phyloP scores from a whole-genome alignment of 2,113 vertebrate genomes.

The Sarotherodon lohbergeri region DNA sequence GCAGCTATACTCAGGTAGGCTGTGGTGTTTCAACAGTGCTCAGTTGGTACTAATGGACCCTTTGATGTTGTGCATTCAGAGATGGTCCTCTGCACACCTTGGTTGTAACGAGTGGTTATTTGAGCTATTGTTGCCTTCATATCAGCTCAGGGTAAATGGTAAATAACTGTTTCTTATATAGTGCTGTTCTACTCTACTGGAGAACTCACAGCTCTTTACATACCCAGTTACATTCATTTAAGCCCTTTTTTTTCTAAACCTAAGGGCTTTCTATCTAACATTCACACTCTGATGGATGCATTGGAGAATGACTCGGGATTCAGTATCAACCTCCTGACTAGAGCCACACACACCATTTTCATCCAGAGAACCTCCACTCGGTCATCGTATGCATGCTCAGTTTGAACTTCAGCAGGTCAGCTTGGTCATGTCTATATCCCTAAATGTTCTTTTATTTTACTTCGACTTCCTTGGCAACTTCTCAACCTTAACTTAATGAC shows the following conservation, averaged over 20 bases:
- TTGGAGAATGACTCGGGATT: background rate
- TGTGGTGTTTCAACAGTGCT: background rate
- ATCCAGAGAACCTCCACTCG: background rate
- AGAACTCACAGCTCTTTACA: background rate
- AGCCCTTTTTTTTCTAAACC: background rate
- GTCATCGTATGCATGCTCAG: accelerated
- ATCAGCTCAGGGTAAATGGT: background rate
- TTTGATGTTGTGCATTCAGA: background rate
- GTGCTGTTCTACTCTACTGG: background rate
- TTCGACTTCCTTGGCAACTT: background rate
- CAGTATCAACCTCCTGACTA: background rate
- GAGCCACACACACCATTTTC: background rate
- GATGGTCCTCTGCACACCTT: background rate
- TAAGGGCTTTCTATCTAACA: background rate
- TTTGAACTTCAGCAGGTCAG: background rate
- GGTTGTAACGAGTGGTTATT: background rate
- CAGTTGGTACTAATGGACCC: background rate
- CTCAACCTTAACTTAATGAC: background rate
- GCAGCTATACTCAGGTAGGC: background rate
- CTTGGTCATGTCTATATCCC: background rate
- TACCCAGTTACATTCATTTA: background rate
- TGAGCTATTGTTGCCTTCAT: background rate
- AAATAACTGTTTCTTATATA: background rate
- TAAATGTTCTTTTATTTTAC: background rate
- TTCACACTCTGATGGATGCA: background rate